Percentiles rank a stretch among this genome's conserved stretches.
Conservation (phyloP, 2,888 invertebrate genomes). For the Platycheirus rosarum region DNA sequence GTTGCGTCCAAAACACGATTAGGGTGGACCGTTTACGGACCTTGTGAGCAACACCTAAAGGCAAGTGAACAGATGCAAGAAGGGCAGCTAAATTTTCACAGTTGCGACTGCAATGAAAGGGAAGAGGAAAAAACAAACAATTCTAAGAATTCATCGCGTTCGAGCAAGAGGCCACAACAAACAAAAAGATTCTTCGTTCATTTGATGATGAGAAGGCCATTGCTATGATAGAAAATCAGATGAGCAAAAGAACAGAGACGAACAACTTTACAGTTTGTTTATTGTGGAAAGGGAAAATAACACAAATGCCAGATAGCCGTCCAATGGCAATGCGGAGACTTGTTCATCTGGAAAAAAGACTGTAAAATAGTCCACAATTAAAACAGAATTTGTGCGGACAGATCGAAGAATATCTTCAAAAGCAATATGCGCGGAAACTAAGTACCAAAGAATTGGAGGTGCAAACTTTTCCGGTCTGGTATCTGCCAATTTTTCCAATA, state of each 20-base stretch:
- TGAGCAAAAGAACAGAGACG: not conserved
- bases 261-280: constrained; percentile 11
- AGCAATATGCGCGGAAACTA: not conserved
- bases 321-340: not conserved
- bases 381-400: not conserved
- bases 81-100: too few species aligned
- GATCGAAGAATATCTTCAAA: not conserved
- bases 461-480: not conserved
- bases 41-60: too few species aligned
- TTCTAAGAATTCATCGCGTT: too few species aligned
- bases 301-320: constrained; percentile 1
- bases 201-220: too few species aligned
- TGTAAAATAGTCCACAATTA: not conserved
- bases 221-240: not conserved
- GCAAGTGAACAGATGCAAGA: too few species aligned
- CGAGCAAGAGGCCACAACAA: too few species aligned
- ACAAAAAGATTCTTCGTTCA: too few species aligned
- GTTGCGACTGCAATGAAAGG: too few species aligned
- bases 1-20: too few species aligned
- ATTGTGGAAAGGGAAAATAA: constrained; percentile 10
- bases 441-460: not conserved
- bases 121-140: too few species aligned
- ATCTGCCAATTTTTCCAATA: too few species aligned
- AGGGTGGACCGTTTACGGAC: too few species aligned
- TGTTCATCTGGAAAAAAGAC: not conserved